Evolutionary conservation across 23 tunicate species (phyloP).

Genomic region (Ascidia mentula): DNA sequence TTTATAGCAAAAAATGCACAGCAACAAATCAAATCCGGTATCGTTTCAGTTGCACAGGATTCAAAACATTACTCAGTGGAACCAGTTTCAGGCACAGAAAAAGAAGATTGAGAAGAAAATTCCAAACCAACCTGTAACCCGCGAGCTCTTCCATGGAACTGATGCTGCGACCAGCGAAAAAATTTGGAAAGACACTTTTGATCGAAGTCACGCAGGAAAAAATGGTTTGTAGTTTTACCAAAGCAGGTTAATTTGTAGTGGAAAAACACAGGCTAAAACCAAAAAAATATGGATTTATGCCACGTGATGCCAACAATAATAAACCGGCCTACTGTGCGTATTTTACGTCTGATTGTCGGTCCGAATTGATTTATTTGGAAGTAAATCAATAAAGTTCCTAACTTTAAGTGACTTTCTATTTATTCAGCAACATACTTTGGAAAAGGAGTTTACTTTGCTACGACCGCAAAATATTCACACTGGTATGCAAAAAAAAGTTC

Average conservation of each 20-base stretch:
- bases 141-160: conserved; percentile 72
- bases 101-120: conserved; percentile 47
- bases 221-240: too few species aligned
- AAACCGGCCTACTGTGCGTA: too few species aligned
- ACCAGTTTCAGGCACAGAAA: conserved; percentile 70
- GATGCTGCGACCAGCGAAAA: conserved; percentile 21
- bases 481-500: conserved; percentile 30
- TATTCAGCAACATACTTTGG: conserved; percentile 49
- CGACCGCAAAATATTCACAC: conserved; percentile 40
- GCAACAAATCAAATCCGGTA: too few species aligned
- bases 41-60: conserved; percentile 38
- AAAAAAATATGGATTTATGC: too few species aligned
- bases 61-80: conserved; percentile 64
- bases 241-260: too few species aligned
- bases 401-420: too few species aligned
- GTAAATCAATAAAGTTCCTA: neutral
- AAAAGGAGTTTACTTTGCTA: conserved; percentile 83
- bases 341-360: too few species aligned
- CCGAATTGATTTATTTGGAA: neutral
- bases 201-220: conserved; percentile 70
- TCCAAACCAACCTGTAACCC: conserved; percentile 20
- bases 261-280: too few species aligned
- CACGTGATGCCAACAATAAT: too few species aligned
- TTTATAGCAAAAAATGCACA: too few species aligned
- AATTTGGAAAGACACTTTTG: conserved; percentile 60